Conservation (phyloP, 2,888 invertebrate genomes). For the Unio pictorum region DNA sequence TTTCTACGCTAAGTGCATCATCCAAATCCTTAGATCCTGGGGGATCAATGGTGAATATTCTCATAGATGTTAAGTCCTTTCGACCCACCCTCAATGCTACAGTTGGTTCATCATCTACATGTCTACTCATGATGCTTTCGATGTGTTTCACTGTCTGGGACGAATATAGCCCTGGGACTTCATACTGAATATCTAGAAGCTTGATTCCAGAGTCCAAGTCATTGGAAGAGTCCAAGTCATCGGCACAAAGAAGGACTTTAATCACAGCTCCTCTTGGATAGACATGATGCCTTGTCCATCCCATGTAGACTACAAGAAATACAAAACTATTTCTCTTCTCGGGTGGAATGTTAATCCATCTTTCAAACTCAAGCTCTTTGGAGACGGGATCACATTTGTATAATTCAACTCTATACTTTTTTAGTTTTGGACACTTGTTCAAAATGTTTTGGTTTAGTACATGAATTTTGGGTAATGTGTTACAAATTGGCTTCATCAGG, state of each 20-base stretch:
- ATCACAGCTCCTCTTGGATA: conserved; percentile 49
- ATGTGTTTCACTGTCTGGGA: conserved; percentile 17
- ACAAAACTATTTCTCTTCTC: conserved; percentile 34
- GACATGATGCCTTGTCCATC: conserved; percentile 31
- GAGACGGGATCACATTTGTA: too few species aligned
- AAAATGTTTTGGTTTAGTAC: conserved; percentile 13
- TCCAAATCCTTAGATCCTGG: conserved; percentile 31
- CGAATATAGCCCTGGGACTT: conserved; percentile 31
- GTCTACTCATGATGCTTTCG: conserved; percentile 8
- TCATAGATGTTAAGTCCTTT: conserved; percentile 12
- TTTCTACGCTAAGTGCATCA: conserved; percentile 29
- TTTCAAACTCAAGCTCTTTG: conserved; percentile 5
- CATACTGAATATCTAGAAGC: conserved; percentile 27
- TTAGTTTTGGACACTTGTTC: conserved; percentile 1
- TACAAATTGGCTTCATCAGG: conserved; percentile 38
- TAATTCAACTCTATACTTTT: neutral
- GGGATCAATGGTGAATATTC: conserved; percentile 39
- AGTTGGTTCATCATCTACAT: conserved; percentile 5
- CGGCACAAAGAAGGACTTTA: conserved; percentile 28
- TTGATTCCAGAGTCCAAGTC: conserved; percentile 23
- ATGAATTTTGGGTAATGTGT: conserved; percentile 32
- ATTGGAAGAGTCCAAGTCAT: conserved; percentile 7
- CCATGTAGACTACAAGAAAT: conserved; percentile 42
- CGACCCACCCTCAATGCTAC: conserved; percentile 4
- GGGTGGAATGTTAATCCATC: conserved; percentile 23